Evolutionary conservation across 2,888 invertebrate genomes (phyloP), one percentile per base, ranked within the genome.

Genomic region (Corythucha ciliata): DNA sequence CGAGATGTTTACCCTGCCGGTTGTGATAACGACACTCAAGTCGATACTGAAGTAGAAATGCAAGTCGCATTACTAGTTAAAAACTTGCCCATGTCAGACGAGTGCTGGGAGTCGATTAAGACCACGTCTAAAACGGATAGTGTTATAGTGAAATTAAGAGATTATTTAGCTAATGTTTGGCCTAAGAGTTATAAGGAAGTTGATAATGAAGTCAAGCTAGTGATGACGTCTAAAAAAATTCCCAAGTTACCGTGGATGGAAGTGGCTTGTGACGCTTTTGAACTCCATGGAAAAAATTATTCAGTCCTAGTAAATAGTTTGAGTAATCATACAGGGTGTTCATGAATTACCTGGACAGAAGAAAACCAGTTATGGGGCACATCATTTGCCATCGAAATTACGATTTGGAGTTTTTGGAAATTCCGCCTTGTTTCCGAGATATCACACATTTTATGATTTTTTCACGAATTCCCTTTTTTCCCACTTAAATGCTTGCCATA

Each of bases 21-120:
- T 4, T 39, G 36, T 45, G 49, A 55, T 8, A 14, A 56, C 44
- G 56, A 49, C 41, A 49, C 59, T 21, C 46, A 39, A 27, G 34
- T 55, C 39, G 54, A 56, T 29, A 2, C 2, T 24, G 20, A 34
- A 3, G 53, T 57, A 46, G 50, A 57, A 37, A 48, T 58, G 20
- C 53, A 53, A 21, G 48, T 57, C 33, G 56, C 57, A 52, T 51
- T 50, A 33, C 25, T 61, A 25, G 29, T 53, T 21, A 41, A 57
- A 39, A 40, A 58, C 37, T 32, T 61, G 32, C 57, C 59, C 20
- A 58, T 61, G 36, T 57, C 59, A 16, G 50, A 57, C 33, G 39
- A 54, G 27, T 52, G 41, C 25, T 56, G 51, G 48, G 29, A 14
- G n/a, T 24, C 55, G 48, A 53, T 61, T 25, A 49, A 32, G 29